phyloP scores from a whole-genome alignment of 1,140 invertebrate genomes.

The Temnothorax nylanderi region DNA sequence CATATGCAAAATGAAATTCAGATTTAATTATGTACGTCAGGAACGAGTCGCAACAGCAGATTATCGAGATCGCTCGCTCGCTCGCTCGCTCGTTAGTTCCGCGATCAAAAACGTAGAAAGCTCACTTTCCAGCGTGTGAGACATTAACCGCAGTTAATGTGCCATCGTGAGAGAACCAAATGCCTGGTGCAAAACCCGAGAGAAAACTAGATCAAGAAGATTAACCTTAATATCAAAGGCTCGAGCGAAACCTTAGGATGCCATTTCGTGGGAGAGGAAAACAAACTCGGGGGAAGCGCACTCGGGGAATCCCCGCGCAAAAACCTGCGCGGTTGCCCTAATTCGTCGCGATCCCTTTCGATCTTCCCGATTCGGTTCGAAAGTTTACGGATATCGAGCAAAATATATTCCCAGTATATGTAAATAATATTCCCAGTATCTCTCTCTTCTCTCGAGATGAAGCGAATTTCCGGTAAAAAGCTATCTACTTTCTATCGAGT shows the following conservation, averaged over 20 bases:
- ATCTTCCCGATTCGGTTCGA: neutral
- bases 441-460: neutral
- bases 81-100: neutral
- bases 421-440: neutral
- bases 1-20: neutral
- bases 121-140: conserved; percentile 7
- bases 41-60: neutral
- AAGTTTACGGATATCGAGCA: neutral
- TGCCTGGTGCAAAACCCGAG: conserved; percentile 2
- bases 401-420: neutral
- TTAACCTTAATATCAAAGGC: conserved; percentile 77
- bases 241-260: conserved; percentile 70
- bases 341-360: conserved; percentile 13
- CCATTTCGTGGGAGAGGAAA: conserved; percentile 40
- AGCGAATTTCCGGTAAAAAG: conserved; percentile 1
- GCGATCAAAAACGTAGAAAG: conserved; percentile 10
- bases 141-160: conserved; percentile 30
- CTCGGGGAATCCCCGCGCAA: conserved; percentile 26
- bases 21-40: neutral
- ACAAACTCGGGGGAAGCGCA: neutral
- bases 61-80: neutral
- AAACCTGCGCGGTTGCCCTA: conserved; percentile 31
- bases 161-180: conserved; percentile 13
- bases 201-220: conserved; percentile 69
- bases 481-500: conserved; percentile 10